Conservation (phyloP, 2,888 invertebrate genomes). For the Idaea straminata region DNA sequence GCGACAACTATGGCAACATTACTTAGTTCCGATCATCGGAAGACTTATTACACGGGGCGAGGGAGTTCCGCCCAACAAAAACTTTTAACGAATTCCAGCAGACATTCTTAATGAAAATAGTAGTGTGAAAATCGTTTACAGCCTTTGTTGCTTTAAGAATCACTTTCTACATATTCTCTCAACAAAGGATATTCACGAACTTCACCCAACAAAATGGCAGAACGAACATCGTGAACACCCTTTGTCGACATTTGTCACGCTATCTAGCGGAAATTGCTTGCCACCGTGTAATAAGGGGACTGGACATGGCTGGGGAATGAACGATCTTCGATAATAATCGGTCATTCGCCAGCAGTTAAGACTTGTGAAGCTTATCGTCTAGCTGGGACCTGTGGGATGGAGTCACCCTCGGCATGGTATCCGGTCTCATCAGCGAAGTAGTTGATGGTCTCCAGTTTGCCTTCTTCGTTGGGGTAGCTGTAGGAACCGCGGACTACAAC, state of each 20-base stretch:
- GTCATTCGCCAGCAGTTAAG: constrained; percentile 23
- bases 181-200: background rate
- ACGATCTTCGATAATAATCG: constrained; percentile 20
- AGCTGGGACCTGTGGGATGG: constrained; percentile 77
- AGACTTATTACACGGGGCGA: constrained; percentile 1
- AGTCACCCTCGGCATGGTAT: constrained; percentile 81
- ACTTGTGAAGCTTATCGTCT: constrained; percentile 34
- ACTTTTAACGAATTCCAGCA: background rate
- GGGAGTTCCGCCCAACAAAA: background rate
- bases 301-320: constrained; percentile 9
- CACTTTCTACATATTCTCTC: background rate
- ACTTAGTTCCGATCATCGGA: background rate
- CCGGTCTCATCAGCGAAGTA: constrained; percentile 83
- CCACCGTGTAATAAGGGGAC: background rate
- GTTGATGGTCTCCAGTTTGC: constrained; percentile 68
- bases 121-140: background rate
- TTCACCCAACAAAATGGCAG: background rate
- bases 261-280: background rate
- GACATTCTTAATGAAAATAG: background rate
- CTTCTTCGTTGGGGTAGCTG: constrained; percentile 78
- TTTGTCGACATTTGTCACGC: background rate
- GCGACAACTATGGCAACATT: background rate
- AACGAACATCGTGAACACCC: background rate
- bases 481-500: constrained; percentile 81
- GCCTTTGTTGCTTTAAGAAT: background rate